Evolutionary conservation across 2,888 invertebrate genomes (phyloP), one percentile per base, ranked within the genome.

Genomic region (Erynnis tages): DNA sequence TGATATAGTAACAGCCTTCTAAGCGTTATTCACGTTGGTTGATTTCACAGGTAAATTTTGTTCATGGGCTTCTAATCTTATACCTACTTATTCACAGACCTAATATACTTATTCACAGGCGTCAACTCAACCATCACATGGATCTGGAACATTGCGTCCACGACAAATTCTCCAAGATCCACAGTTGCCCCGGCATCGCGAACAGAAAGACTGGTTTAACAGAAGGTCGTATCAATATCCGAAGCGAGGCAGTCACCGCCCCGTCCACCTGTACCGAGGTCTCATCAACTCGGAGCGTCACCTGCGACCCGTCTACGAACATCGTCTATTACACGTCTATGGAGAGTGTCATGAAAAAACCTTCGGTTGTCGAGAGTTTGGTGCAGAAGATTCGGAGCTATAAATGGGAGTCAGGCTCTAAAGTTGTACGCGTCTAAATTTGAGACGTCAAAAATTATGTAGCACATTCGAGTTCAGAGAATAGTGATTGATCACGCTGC

Each of bases 381-480:
- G 69, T 71, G 0, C 61, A 68, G 8, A 73, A 74, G 21, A 67
- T 72, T 0, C 62, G 68, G 0, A 69, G 62, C 1, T 87, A 84
- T 49, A 78, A 73, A 11, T 87, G 87, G 87, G 82, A 84, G 55
- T 83, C 87, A 0, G 82, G 76, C 0, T 82, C 79, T 1, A 81
- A 79, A 56, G 80, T 82, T 53, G 82, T 86, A 45, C 73, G 74
- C 47, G 78, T 82, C 13, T 84, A 58, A 71, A 2, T n/a, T 1
- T 10, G 8, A 23, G 1, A 5, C 13, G 8, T 32, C n/a, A n/a
- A n/a, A n/a, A n/a, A 29, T 25, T 4, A n/a, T 25, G 8, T 25
- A 25, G n/a, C n/a, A n/a, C n/a, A n/a, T n/a, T n/a, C n/a, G n/a
- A n/a, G n/a, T n/a, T n/a, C n/a, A n/a, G n/a, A n/a, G n/a, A n/a